Conservation (phyloP, 2,113 vertebrate genomes). For the Telmatochromis sp. region DNA sequence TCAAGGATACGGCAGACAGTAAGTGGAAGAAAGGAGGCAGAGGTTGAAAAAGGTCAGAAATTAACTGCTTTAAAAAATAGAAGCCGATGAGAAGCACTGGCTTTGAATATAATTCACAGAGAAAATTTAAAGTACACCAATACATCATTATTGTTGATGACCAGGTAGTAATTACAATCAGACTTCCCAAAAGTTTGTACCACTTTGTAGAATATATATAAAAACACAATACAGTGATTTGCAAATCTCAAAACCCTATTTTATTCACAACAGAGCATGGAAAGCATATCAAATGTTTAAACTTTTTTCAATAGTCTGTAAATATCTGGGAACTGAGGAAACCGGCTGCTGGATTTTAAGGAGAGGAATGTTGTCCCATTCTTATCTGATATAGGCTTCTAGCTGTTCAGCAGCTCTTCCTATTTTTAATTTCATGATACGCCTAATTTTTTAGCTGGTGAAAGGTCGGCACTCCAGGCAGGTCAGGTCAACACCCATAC, state of each 20-base stretch:
- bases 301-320: background rate
- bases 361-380: background rate
- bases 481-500: background rate
- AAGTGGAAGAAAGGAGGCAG: slow-evolving; percentile 51
- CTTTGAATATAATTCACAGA: background rate
- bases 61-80: background rate
- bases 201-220: background rate
- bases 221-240: background rate
- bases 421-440: background rate
- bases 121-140: background rate
- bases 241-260: background rate
- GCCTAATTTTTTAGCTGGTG: background rate
- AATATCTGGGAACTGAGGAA: background rate
- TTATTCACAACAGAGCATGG: background rate
- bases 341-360: background rate
- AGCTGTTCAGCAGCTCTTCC: background rate
- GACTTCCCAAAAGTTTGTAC: background rate
- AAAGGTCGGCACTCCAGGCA: background rate
- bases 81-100: background rate
- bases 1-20: slow-evolving; percentile 86
- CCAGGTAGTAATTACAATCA: background rate
- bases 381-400: background rate
- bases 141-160: background rate
- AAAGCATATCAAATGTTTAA: background rate
- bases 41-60: background rate